A percentile compares a stretch with the other conserved stretches of the same genome.
Evolutionary conservation across 2,797 vertebrate genomes (phyloP).

Genomic region (Chloroceryle amazona): DNA sequence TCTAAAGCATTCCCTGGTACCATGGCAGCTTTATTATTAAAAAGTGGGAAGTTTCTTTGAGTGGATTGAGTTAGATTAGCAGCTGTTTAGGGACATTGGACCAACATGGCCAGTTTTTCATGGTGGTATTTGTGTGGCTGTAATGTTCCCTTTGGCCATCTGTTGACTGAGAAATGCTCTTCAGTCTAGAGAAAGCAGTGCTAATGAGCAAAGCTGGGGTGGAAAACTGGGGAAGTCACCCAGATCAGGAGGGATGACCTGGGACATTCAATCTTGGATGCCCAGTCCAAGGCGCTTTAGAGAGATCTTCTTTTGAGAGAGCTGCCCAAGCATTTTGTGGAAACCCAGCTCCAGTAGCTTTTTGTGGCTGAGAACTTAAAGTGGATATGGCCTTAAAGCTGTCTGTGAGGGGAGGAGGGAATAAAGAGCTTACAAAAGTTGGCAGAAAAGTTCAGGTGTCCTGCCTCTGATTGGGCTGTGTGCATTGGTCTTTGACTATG

Average conservation of each 20-base stretch:
- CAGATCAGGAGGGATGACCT: accelerated
- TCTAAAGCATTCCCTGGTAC: neutral
- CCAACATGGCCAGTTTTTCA: neutral
- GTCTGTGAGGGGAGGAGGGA: neutral
- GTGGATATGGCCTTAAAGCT: neutral
- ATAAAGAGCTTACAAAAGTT: neutral
- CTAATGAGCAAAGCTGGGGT: neutral
- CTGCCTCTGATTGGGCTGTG: neutral
- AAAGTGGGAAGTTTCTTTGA: neutral
- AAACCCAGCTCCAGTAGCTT: neutral
- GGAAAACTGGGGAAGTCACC: neutral
- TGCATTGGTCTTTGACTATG: neutral
- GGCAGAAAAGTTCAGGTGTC: neutral
- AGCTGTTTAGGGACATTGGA: neutral
- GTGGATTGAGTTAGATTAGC: neutral
- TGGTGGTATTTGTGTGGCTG: neutral
- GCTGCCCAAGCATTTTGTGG: neutral
- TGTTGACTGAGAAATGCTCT: neutral
- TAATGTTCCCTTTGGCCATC: neutral
- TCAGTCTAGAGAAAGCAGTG: neutral
- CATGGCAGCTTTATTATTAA: neutral
- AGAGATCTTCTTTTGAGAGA: neutral
- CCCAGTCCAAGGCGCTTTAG: accelerated
- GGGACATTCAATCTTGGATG: neutral
- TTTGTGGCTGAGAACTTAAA: neutral